Percentiles rank a stretch among this genome's conserved stretches.
These are phyloP conservation scores for Oryctes rhinoceros DNA, from an alignment of 1,140 invertebrate species.

Conservation along the genomic window DNA sequence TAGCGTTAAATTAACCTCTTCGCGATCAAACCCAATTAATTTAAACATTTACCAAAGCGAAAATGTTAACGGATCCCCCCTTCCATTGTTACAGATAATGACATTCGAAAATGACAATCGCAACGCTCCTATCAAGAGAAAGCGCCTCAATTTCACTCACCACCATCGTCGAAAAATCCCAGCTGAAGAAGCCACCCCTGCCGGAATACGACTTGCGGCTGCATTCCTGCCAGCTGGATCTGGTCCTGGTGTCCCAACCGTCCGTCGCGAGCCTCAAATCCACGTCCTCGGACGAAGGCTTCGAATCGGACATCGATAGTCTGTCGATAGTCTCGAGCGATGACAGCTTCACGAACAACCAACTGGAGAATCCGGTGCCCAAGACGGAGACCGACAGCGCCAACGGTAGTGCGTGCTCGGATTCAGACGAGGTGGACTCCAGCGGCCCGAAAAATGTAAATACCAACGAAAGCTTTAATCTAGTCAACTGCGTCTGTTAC, in stretches of 20 bases:
- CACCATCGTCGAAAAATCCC: conserved; percentile 57
- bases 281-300: conserved; percentile 58
- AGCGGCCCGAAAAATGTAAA: conserved; percentile 42
- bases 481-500: conserved; percentile 61
- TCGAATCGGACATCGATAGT: conserved; percentile 61
- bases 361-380: conserved; percentile 42
- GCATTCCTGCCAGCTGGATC: conserved; percentile 50
- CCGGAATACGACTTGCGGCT: conserved; percentile 55
- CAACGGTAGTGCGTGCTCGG: conserved; percentile 58
- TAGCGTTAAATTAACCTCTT: no score
- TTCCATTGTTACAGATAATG: conserved; percentile 57
- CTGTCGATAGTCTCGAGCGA: conserved; percentile 58
- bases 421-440: conserved; percentile 51
- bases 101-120: conserved; percentile 54
- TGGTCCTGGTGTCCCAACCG: conserved; percentile 47
- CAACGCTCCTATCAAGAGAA: conserved; percentile 56
- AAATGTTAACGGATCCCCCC: no score
- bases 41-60: no score
- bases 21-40: no score
- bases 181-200: conserved; percentile 48
- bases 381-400: conserved; percentile 58
- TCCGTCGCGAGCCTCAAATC: conserved; percentile 39
- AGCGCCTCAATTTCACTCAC: conserved; percentile 52
- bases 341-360: conserved; percentile 53
- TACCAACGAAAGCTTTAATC: conserved; percentile 54